These are phyloP conservation scores for Drosophila tsacasi DNA, from an alignment of 1,140 invertebrate species.

Conservation along the genomic window DNA sequence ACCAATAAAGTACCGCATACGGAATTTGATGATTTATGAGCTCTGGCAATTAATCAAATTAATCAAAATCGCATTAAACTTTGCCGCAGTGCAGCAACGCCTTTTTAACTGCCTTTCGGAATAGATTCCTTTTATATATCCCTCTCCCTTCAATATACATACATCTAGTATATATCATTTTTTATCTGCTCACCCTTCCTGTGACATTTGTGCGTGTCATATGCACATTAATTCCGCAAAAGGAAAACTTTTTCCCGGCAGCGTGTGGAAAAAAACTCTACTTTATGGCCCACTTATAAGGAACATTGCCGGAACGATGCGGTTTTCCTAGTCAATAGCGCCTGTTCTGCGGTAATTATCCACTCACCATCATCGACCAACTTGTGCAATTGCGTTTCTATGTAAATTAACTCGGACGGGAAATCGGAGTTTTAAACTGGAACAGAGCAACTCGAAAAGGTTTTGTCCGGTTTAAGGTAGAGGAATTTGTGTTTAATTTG, in stretches of 20 bases:
- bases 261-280: conserved; percentile 62
- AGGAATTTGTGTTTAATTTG: too few species aligned
- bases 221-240: conserved; percentile 73
- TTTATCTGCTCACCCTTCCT: conserved; percentile 16
- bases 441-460: not conserved
- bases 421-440: conserved; percentile 22
- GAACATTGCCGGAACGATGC: conserved; percentile 52
- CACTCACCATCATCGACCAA: conserved; percentile 54
- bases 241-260: conserved; percentile 51
- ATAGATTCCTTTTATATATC: conserved; percentile 14
- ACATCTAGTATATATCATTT: conserved; percentile 1
- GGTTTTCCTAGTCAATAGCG: conserved; percentile 49
- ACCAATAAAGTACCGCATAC: conserved; percentile 72
- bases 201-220: conserved; percentile 71
- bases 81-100: conserved; percentile 77
- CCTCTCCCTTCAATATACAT: too few species aligned
- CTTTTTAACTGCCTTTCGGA: conserved; percentile 42
- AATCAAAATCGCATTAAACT: conserved; percentile 79
- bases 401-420: conserved; percentile 34
- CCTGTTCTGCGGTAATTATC: conserved; percentile 69
- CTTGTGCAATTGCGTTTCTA: conserved; percentile 60
- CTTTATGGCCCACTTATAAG: conserved; percentile 73
- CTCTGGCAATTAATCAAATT: conserved; percentile 77
- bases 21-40: conserved; percentile 78
- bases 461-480: not conserved